Conservation (phyloP, 2,888 invertebrate species). For the Xanthorhoe designata region DNA sequence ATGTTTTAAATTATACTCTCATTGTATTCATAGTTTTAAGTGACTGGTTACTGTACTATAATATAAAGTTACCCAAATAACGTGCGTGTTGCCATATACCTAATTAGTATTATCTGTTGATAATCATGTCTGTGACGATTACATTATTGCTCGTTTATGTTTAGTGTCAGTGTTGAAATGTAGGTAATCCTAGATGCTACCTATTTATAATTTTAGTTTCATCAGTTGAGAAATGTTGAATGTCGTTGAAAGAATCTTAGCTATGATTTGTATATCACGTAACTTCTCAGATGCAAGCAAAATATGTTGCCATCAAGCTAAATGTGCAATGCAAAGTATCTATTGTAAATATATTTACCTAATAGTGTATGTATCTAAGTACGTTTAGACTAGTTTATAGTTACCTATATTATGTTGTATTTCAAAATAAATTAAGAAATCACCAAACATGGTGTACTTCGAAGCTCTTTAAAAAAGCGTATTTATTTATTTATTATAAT, state of each 20-base stretch:
- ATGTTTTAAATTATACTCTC: conserved; percentile 51
- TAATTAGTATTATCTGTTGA: conserved; percentile 57
- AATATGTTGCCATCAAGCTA: conserved; percentile 57
- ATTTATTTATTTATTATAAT: conserved; percentile 64
- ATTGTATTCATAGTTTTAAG: conserved; percentile 50
- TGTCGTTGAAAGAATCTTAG: background rate
- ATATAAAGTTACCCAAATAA: conserved; percentile 77
- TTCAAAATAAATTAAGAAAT: conserved; percentile 25
- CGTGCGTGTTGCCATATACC: conserved; percentile 81
- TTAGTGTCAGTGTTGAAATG: background rate
- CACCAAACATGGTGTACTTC: conserved; percentile 30
- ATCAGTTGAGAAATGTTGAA: background rate
- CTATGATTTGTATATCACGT: background rate
- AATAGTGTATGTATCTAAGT: conserved; percentile 46
- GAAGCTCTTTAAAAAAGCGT: conserved; percentile 41
- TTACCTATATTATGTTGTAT: conserved; percentile 34
- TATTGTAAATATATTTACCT: conserved; percentile 58
- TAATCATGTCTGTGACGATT: conserved; percentile 21
- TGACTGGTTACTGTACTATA: conserved; percentile 51
- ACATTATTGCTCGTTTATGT: conserved; percentile 19
- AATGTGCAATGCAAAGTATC: conserved; percentile 53
- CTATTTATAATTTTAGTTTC: background rate
- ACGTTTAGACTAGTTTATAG: conserved; percentile 34
- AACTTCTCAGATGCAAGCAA: conserved; percentile 23
- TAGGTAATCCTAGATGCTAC: background rate